Evolutionary conservation across 2,888 invertebrate genomes (phyloP).

Genomic region (Digitonthophagus gazella): DNA sequence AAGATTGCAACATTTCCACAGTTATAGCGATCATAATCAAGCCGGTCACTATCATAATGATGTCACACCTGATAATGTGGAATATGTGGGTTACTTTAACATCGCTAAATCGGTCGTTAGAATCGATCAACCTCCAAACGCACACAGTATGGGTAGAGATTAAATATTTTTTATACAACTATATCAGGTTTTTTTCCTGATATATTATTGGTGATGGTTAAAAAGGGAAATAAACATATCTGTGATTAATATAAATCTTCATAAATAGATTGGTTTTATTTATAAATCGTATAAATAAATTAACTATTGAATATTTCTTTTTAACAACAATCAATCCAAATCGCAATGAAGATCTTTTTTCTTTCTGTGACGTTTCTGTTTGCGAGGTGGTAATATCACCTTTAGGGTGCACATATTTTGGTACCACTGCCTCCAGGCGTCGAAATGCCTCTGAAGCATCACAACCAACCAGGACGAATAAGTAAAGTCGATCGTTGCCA

Average conservation of each 20-base stretch:
- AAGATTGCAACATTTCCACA: constrained; percentile 95
- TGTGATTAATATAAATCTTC: background rate
- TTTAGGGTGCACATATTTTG: constrained; percentile 44
- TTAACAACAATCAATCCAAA: constrained; percentile 11
- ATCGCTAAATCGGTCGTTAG: constrained; percentile 71
- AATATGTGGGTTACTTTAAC: constrained; percentile 89
- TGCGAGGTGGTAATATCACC: constrained; percentile 44
- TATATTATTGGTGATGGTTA: background rate
- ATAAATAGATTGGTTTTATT: background rate
- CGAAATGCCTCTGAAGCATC: constrained; percentile 46
- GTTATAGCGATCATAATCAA: constrained; percentile 77
- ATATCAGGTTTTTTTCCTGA: too few relatives aligned
- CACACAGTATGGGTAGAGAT: constrained; percentile 74
- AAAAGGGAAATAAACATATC: constrained; percentile 6
- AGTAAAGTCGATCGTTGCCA: constrained; percentile 51
- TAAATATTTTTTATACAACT: constrained; percentile 44
- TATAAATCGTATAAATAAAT: background rate
- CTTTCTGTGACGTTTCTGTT: constrained; percentile 29
- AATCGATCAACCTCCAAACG: constrained; percentile 68
- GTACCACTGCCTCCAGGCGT: constrained; percentile 50
- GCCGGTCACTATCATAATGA: constrained; percentile 98
- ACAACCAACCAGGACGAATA: constrained; percentile 51
- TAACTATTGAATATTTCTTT: background rate
- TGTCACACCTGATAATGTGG: constrained; percentile 80
- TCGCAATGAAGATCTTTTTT: constrained; percentile 5